Evolutionary conservation across 2,113 vertebrate genomes (phyloP).

Genomic region (Cynoglossus semilaevis): DNA sequence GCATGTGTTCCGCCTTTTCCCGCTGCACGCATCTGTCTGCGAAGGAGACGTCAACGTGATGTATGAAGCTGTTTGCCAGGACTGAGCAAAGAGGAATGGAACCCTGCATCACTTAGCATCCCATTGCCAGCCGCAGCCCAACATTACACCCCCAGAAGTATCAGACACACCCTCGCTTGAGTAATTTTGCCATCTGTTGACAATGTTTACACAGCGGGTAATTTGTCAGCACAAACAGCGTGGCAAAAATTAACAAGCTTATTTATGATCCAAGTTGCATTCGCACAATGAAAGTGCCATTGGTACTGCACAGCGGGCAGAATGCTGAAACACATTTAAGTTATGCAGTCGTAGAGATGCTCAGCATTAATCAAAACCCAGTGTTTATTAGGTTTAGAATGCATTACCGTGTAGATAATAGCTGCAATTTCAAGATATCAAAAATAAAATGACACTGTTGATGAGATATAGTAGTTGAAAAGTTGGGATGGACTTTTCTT

Average conservation of each 20-base stretch:
- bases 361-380: constrained; percentile 9
- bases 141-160: constrained; percentile 65
- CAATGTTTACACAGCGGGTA: constrained; percentile 65
- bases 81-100: constrained; percentile 57
- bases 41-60: constrained; percentile 35
- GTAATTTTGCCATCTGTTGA: constrained; percentile 76
- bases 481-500: constrained; percentile 34
- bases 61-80: constrained; percentile 52
- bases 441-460: constrained; percentile 8
- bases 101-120: constrained; percentile 61
- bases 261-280: constrained; percentile 64
- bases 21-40: constrained; percentile 38
- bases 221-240: constrained; percentile 71
- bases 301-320: constrained; percentile 39
- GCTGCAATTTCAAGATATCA: constrained; percentile 19
- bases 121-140: constrained; percentile 52
- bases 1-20: constrained; percentile 40
- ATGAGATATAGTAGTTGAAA: constrained; percentile 23
- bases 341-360: constrained; percentile 2
- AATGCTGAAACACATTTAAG: constrained; percentile 8
- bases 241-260: constrained; percentile 61
- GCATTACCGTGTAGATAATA: constrained; percentile 33
- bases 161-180: constrained; percentile 57
- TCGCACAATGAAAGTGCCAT: constrained; percentile 53
- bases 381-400: background rate